These are phyloP conservation scores for Cryptus viduatorius DNA, from an alignment of 2,888 invertebrate species.

Conservation along the genomic window DNA sequence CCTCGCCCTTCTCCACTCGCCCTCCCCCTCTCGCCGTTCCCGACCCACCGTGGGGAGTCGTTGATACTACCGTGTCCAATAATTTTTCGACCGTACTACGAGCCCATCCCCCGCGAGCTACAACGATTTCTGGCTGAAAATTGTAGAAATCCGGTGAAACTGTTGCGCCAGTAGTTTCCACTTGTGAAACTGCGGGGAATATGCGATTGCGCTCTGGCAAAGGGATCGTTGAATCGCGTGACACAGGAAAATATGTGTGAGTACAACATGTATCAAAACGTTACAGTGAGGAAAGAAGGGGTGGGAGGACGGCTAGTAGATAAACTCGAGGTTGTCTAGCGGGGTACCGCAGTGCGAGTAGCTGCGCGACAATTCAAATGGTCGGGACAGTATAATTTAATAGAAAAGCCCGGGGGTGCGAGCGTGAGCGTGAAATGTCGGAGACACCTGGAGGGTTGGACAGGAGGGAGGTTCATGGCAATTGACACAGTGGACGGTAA, in stretches of 20 bases:
- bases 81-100: constrained; percentile 64
- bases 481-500: constrained; percentile 11
- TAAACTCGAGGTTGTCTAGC: constrained; percentile 44
- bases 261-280: constrained; percentile 55
- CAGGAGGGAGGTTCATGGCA: not conserved
- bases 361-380: constrained; percentile 45
- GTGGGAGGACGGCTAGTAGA: constrained; percentile 21
- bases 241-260: constrained; percentile 52
- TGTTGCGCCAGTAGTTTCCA: constrained; percentile 58
- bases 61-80: constrained; percentile 67
- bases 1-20: constrained; percentile 2
- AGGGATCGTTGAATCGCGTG: constrained; percentile 60
- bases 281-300: constrained; percentile 10
- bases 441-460: constrained; percentile 21
- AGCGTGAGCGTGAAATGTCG: constrained; percentile 40
- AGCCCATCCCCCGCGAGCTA: not conserved
- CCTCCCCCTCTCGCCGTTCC: constrained; percentile 73
- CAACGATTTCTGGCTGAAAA: constrained; percentile 51
- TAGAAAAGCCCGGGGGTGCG: constrained; percentile 19
- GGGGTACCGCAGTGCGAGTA: constrained; percentile 21
- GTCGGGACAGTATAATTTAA: constrained; percentile 61
- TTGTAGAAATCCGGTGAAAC: constrained; percentile 64
- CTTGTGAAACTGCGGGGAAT: constrained; percentile 10
- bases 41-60: constrained; percentile 60
- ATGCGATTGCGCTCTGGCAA: constrained; percentile 1